A percentile compares a stretch with the other conserved stretches of the same genome.
Evolutionary conservation across 92 coral and sea anemone genomes (phyloP).

Genomic region (Ricordea florida): DNA sequence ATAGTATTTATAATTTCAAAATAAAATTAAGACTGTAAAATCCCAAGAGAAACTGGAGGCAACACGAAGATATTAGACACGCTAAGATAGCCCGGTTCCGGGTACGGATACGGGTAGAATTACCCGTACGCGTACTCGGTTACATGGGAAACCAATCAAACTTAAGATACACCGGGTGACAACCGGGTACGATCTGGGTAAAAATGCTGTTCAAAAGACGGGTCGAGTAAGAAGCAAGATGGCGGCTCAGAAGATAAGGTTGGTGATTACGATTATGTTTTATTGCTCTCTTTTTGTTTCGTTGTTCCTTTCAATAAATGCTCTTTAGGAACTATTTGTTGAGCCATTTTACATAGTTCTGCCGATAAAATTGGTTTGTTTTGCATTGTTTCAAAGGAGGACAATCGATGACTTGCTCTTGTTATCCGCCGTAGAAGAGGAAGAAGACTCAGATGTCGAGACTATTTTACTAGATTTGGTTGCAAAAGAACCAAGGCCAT

Average conservation of each 20-base stretch:
- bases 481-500: slow-evolving; percentile 27
- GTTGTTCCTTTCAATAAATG: slow-evolving; percentile 1
- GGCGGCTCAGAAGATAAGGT: slow-evolving; percentile 14
- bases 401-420: slow-evolving; percentile 25
- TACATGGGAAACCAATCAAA: background rate
- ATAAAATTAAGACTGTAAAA: background rate
- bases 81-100: slow-evolving; percentile 19
- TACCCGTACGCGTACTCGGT: slow-evolving; percentile 9
- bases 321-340: background rate
- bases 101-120: background rate
- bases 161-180: slow-evolving; percentile 17
- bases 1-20: background rate
- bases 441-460: slow-evolving; percentile 45
- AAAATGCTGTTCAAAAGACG: background rate
- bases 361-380: slow-evolving; percentile 2
- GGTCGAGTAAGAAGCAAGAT: slow-evolving; percentile 5
- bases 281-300: background rate
- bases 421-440: slow-evolving; percentile 5
- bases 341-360: slow-evolving; percentile 5
- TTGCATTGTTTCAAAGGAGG: slow-evolving; percentile 28
- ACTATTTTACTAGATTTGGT: slow-evolving; percentile 33
- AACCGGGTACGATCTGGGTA: slow-evolving; percentile 15
- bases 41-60: background rate
- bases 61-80: background rate
- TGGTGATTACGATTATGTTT: background rate